Conservation (phyloP, 2,797 vertebrate species). For the Schizopygopsis pylzovi region DNA sequence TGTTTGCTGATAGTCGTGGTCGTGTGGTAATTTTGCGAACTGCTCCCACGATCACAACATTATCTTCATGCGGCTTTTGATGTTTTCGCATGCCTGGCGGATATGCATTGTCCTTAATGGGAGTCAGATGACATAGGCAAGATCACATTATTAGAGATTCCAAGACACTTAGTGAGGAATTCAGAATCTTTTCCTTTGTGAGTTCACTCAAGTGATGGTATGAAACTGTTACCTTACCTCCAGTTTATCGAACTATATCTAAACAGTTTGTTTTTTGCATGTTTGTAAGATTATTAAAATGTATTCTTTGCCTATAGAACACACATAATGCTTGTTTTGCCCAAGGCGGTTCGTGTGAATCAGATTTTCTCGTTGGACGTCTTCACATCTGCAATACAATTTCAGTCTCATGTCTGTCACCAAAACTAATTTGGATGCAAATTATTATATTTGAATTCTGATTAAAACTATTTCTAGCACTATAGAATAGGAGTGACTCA, state of each 20-base stretch:
- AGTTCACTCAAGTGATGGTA: neutral
- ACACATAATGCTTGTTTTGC: constrained; percentile 32
- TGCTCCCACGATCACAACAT: constrained; percentile 56
- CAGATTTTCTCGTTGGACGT: constrained; percentile 55
- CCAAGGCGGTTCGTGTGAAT: constrained; percentile 45
- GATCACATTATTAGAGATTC: constrained; percentile 40
- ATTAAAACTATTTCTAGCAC: neutral
- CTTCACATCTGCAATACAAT: constrained; percentile 46
- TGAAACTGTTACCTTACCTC: neutral
- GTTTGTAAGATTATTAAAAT: constrained; percentile 47
- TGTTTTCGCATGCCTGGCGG: constrained; percentile 52
- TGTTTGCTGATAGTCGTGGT: constrained; percentile 60
- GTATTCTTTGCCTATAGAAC: constrained; percentile 14
- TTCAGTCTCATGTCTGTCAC: constrained; percentile 21
- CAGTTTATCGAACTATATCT: neutral
- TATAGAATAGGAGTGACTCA: neutral
- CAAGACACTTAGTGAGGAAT: constrained; percentile 46
- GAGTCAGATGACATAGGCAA: constrained; percentile 58
- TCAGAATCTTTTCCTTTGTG: constrained; percentile 30
- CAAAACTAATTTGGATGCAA: constrained; percentile 36
- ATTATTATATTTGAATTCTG: neutral
- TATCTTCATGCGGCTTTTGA: constrained; percentile 54
- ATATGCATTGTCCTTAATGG: constrained; percentile 57
- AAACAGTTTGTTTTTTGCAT: constrained; percentile 7
- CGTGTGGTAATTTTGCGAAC: constrained; percentile 47